A percentile compares a stretch with the other conserved stretches of the same genome.
Conservation (phyloP, 2,888 invertebrate genomes). For the Megamerina dolium region DNA sequence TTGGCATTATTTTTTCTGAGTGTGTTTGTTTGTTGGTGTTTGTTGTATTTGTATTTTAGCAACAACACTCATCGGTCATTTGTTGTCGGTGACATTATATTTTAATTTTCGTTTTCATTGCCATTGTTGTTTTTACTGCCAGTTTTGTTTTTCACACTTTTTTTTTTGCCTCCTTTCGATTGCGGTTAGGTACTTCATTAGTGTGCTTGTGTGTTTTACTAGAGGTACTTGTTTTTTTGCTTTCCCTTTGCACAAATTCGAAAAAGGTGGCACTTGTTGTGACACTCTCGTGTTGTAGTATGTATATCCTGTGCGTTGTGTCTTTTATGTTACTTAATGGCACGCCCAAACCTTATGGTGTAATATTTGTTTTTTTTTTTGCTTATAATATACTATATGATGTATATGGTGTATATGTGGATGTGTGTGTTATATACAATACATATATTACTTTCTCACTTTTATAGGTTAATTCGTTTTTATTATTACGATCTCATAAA, state of each 20-base stretch:
- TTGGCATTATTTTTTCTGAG: neutral
- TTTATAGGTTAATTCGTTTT: constrained; percentile 46
- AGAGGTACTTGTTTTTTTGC: neutral
- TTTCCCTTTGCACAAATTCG: constrained; percentile 4
- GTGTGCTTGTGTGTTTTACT: constrained; percentile 5
- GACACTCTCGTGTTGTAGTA: neutral
- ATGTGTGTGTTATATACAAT: too few species aligned
- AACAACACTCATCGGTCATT: neutral
- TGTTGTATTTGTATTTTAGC: neutral
- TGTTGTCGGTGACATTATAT: neutral
- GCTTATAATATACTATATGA: too few species aligned
- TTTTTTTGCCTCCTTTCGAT: neutral
- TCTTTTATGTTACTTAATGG: constrained; percentile 14
- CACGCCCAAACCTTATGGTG: constrained; percentile 6
- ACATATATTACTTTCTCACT: constrained; percentile 28
- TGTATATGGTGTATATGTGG: too few species aligned
- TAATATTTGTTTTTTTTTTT: too few species aligned
- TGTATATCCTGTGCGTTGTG: constrained; percentile 5
- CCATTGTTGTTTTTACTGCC: constrained; percentile 2
- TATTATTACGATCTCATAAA: constrained; percentile 42
- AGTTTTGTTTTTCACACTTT: neutral
- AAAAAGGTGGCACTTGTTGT: constrained; percentile 12
- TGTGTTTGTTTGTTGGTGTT: neutral
- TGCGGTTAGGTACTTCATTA: neutral
- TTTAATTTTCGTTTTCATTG: neutral